Evolutionary conservation across 2,113 vertebrate species (phyloP).

Genomic region (Zonotrichia leucophrys): DNA sequence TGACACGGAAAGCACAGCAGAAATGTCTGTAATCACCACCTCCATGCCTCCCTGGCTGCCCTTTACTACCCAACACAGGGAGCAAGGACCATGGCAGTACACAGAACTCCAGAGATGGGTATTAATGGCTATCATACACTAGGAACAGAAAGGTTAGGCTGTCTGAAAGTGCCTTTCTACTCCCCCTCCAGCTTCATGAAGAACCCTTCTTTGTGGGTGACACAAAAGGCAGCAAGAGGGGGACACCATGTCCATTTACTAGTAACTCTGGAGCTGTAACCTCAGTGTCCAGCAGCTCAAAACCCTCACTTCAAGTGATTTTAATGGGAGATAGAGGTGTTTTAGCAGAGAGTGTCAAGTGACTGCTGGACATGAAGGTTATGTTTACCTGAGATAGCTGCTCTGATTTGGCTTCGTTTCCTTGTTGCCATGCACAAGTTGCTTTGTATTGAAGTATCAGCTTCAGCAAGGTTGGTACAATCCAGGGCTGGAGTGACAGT

Average conservation of each 20-base stretch:
- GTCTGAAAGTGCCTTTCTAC: background rate
- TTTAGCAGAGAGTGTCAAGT: background rate
- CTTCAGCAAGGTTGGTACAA: background rate
- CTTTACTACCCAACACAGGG: background rate
- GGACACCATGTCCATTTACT: background rate
- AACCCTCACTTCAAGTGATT: background rate
- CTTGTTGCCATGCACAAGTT: background rate
- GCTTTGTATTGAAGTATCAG: background rate
- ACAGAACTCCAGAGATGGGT: background rate
- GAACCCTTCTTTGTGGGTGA: background rate
- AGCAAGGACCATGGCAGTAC: too few relatives aligned
- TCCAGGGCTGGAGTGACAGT: background rate
- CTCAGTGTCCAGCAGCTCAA: background rate
- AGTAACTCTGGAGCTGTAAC: background rate
- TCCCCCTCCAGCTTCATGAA: background rate
- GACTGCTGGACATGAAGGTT: background rate
- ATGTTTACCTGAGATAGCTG: background rate
- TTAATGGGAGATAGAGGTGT: background rate
- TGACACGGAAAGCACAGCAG: background rate
- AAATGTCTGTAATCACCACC: background rate
- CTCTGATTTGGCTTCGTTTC: background rate
- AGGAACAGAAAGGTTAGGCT: background rate
- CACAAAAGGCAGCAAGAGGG: background rate
- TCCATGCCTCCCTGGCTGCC: background rate
- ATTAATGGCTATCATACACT: background rate